Conservation (phyloP, 2,113 vertebrate genomes). For the Hassar affinis region DNA sequence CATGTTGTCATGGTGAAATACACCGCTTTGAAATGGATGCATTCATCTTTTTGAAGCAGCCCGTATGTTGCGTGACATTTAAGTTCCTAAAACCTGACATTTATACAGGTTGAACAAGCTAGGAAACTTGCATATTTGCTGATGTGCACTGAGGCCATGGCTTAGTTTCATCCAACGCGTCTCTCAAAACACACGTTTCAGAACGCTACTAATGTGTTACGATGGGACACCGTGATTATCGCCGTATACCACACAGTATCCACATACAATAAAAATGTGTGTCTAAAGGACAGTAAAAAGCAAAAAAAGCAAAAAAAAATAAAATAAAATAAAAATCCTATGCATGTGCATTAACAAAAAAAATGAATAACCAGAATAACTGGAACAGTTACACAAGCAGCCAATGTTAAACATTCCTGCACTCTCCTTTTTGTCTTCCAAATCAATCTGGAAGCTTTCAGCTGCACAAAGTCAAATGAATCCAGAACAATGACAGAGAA, state of each 20-base stretch:
- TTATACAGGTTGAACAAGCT: background rate
- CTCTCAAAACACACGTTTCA: background rate
- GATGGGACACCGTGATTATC: background rate
- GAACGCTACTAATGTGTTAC: background rate
- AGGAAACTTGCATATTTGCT: background rate
- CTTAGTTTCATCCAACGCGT: background rate
- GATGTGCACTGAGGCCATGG: background rate
- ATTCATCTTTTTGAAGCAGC: no score
- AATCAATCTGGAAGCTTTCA: background rate
- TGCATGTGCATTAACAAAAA: background rate
- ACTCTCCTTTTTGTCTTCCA: background rate
- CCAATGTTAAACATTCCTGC: background rate
- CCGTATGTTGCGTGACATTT: background rate
- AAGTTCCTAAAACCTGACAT: background rate
- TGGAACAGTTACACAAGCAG: background rate
- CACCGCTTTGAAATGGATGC: no score
- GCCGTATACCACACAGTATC: no score
- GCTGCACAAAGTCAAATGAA: background rate
- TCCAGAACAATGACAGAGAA: background rate
- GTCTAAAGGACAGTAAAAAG: background rate
- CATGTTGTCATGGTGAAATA: no score
- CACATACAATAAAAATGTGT: no score
- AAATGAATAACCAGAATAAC: background rate
- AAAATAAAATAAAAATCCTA: background rate
- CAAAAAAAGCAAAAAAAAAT: no score